Evolutionary conservation across 2,888 invertebrate genomes (phyloP).

Genomic region (Herminia tarsipennalis): DNA sequence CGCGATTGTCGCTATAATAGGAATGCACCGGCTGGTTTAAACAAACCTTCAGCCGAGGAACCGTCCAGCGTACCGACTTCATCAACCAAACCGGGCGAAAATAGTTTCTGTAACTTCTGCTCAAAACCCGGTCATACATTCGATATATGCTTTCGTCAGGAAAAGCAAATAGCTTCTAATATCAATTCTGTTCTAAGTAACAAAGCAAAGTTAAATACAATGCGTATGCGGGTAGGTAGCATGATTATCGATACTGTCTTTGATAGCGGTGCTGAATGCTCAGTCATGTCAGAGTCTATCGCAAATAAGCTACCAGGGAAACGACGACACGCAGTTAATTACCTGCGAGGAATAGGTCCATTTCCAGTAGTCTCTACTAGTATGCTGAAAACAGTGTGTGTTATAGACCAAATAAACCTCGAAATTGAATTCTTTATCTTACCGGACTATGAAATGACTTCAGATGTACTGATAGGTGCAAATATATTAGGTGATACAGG

Average conservation of each 20-base stretch:
- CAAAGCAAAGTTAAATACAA: neutral
- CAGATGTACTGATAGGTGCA: conserved; percentile 14
- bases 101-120: neutral
- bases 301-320: neutral
- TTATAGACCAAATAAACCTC: neutral
- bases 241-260: neutral
- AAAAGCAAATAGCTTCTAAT: neutral
- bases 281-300: neutral
- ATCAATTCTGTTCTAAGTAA: neutral
- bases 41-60: neutral
- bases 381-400: neutral
- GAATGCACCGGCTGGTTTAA: no score
- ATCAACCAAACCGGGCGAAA: neutral
- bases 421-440: neutral
- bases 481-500: conserved; percentile 1
- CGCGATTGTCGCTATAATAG: neutral
- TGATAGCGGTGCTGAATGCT: neutral
- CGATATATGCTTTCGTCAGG: neutral
- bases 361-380: neutral
- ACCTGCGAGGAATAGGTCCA: neutral
- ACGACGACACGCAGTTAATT: neutral
- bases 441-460: conserved; percentile 6
- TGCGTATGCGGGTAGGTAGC: neutral
- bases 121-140: conserved; percentile 1
- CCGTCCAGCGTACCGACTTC: neutral